Conservation (phyloP, 1,140 invertebrate species). For the Bombyx mandarina region DNA sequence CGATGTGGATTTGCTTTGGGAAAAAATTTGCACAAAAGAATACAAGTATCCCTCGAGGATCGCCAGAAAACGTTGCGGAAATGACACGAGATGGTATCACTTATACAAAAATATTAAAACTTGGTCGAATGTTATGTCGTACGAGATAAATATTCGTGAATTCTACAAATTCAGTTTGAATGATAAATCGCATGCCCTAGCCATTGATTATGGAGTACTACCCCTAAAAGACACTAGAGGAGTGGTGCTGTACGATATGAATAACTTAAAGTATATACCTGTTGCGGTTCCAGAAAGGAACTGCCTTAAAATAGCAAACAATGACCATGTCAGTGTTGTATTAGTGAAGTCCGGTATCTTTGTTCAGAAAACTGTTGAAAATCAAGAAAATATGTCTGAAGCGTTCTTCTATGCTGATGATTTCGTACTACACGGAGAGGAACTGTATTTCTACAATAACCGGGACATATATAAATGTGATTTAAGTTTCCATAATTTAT, state of each 20-base stretch:
- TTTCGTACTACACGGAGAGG: constrained; percentile 31
- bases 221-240: constrained; percentile 43
- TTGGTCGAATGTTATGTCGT: constrained; percentile 33
- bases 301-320: constrained; percentile 46
- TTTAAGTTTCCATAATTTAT: constrained; percentile 23
- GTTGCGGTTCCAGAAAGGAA: constrained; percentile 39
- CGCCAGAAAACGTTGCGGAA: constrained; percentile 43
- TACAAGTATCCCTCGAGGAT: constrained; percentile 41
- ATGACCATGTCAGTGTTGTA: constrained; percentile 34
- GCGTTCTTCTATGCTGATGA: constrained; percentile 42
- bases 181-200: constrained; percentile 36
- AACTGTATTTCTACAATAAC: constrained; percentile 38
- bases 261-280: constrained; percentile 44
- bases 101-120: constrained; percentile 46
- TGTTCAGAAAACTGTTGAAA: constrained; percentile 38
- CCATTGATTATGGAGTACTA: constrained; percentile 42
- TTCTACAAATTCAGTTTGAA: constrained; percentile 50
- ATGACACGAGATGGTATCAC: constrained; percentile 44
- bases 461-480: constrained; percentile 47
- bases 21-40: constrained; percentile 39
- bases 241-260: constrained; percentile 41
- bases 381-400: constrained; percentile 21
- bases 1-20: constrained; percentile 38
- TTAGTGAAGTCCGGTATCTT: constrained; percentile 33
- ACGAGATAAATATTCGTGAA: constrained; percentile 32